These are phyloP conservation scores for Melinaea marsaeus DNA, from an alignment of 2,888 invertebrate genomes.

Conservation along the genomic window DNA sequence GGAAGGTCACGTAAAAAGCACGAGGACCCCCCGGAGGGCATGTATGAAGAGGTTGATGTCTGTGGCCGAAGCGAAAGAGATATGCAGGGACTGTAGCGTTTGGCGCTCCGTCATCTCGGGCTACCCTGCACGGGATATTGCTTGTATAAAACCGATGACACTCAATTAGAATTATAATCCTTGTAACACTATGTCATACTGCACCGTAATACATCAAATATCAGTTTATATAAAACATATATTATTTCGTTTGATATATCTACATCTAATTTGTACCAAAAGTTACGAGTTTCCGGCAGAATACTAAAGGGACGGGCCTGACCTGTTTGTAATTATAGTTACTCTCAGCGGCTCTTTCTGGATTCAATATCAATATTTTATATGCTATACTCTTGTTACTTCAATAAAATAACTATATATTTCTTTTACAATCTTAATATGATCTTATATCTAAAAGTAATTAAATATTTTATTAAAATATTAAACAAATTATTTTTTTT, in stretches of 20 bases:
- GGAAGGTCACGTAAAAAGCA: no score
- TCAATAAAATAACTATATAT: neutral
- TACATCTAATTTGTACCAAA: neutral
- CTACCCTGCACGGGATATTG: no score
- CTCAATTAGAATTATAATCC: no score
- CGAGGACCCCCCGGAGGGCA: no score
- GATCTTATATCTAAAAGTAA: neutral
- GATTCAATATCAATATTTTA: neutral
- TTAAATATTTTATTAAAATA: neutral
- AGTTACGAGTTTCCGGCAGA: neutral
- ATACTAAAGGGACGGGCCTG: neutral
- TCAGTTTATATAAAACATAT: neutral
- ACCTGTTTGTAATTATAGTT: neutral
- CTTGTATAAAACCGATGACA: no score
- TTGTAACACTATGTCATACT: no score
- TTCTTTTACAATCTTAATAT: neutral
- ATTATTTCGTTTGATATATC: neutral
- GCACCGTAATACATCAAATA: neutral
- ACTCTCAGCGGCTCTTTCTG: constrained; percentile 2
- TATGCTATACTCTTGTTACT: neutral
- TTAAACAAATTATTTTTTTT: neutral
- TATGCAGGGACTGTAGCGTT: no score
- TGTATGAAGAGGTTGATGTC: no score
- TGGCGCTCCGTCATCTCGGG: no score
- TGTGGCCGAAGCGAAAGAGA: no score